Evolutionary conservation across 2,888 invertebrate species (phyloP).

Genomic region (Cryptocephalus primarius): DNA sequence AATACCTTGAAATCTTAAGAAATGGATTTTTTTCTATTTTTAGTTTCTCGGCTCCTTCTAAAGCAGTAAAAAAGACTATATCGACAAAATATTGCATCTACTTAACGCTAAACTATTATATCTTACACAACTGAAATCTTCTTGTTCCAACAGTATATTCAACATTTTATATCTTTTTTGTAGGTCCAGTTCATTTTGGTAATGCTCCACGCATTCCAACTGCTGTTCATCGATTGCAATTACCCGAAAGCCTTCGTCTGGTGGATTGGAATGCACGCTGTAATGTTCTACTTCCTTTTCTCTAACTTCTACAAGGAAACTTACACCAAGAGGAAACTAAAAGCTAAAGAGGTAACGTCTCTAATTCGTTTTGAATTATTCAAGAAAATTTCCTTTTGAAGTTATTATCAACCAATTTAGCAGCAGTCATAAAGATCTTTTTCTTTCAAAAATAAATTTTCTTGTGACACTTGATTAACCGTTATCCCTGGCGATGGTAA

Average conservation of each 20-base stretch:
- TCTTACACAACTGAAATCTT: too few species aligned
- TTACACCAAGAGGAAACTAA: constrained; percentile 41
- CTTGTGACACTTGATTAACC: too few species aligned
- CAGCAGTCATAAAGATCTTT: not conserved
- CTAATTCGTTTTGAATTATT: not conserved
- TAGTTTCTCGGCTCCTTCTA: too few species aligned
- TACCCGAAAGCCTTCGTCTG: constrained; percentile 82
- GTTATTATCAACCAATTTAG: not conserved
- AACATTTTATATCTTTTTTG: not conserved
- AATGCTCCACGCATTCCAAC: constrained; percentile 80
- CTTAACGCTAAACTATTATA: too few species aligned
- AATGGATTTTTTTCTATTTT: too few species aligned
- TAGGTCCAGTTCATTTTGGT: constrained; percentile 80
- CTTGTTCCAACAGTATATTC: too few species aligned
- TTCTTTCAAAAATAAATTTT: constrained; percentile 4
- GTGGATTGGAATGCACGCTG: constrained; percentile 86
- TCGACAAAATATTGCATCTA: too few species aligned
- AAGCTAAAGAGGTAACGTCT: constrained; percentile 12
- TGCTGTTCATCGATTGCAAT: constrained; percentile 80
- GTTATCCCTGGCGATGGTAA: too few species aligned
- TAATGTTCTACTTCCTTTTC: constrained; percentile 89
- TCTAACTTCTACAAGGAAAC: constrained; percentile 80
- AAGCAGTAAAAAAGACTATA: too few species aligned
- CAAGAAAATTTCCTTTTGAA: not conserved
- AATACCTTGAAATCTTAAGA: too few species aligned